Evolutionary conservation across 1,140 invertebrate genomes (phyloP), one percentile per base, ranked within the genome.

Genomic region (Branchinecta lynchi): DNA sequence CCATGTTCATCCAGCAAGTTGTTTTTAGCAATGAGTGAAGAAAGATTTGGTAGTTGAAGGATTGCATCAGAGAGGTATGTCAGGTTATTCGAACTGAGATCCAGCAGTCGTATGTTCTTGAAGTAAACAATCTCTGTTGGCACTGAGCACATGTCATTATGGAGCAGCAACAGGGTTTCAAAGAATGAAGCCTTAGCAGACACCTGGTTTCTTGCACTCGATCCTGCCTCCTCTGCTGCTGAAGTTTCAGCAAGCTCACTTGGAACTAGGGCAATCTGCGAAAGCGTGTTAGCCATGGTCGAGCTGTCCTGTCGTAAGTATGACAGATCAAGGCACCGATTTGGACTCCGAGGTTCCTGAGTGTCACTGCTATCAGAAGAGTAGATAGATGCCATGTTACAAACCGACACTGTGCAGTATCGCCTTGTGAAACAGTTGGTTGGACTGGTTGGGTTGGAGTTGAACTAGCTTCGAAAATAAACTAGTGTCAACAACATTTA

Each of bases 51-150:
- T 69, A 91, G 85, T 72, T 84, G 77, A 43, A 85, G 80, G 17
- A 95, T 81, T 66, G 88, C 82, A 70, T 93, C 86, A 3, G 90
- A 87, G 43, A 97, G 78, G 66, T 78, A 78, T 8, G 81, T 85
- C 3, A 97, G 76, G n/a, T 85, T 84, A 78, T 96, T 96, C 72
- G 87, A 89, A 73, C 92, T 95, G 17, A 97, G 78, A 78, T 97
- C 92, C 70, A 97, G 77, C 17, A 86, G 83, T 8, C 78, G 74
- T 7, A 85, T 72, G 71, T 82, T 80, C 12, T 70, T 69, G 75
- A 84, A 84, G 20, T 72, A 44, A n/a, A 72, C 70, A 7, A 84
- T 75, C 43, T 43, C 66, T 46, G 73, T 70, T 8, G 72, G 72
- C 7, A 72, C 9, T 12, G 65, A 44, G 10, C n/a, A 79, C 65